These are phyloP conservation scores for Apodemus sylvaticus DNA, from an alignment of 2,113 vertebrate genomes.

Conservation along the genomic window DNA sequence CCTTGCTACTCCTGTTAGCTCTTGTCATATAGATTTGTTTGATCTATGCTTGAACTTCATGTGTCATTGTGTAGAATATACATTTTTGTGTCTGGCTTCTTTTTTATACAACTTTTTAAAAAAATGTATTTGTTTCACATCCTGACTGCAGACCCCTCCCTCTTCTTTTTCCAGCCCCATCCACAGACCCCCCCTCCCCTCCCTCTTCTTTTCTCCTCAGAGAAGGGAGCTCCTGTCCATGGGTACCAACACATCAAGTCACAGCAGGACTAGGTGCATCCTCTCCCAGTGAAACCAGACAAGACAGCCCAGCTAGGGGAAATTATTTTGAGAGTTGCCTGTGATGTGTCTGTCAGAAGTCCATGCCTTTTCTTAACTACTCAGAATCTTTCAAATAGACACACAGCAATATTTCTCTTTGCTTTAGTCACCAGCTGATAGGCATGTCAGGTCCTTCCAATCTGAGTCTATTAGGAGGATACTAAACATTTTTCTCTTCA, in stretches of 20 bases:
- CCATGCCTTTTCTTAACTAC: neutral
- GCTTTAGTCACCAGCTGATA: neutral
- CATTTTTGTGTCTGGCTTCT: neutral
- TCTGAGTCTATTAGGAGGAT: constrained; percentile 10
- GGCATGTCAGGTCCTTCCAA: neutral
- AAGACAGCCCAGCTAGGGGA: too few relatives aligned
- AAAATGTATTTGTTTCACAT: too few relatives aligned
- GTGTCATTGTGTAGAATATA: neutral
- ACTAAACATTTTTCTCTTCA: constrained; percentile 2
- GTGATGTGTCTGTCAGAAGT: constrained; percentile 4
- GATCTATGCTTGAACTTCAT: neutral
- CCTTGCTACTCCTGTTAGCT: neutral
- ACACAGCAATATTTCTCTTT: neutral
- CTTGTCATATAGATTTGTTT: neutral
- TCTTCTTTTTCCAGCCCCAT: too few relatives aligned
- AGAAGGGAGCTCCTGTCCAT: too few relatives aligned
- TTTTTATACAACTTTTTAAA: neutral
- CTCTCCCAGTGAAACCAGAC: too few relatives aligned
- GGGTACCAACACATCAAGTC: too few relatives aligned
- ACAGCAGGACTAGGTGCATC: too few relatives aligned
- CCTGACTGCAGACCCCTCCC: too few relatives aligned
- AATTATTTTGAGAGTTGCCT: constrained; percentile 35
- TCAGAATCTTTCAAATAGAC: neutral
- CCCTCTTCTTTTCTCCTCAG: too few relatives aligned
- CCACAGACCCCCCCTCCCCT: too few relatives aligned